Conservation (phyloP, 2,113 vertebrate genomes). For the Platycercus adscitus region DNA sequence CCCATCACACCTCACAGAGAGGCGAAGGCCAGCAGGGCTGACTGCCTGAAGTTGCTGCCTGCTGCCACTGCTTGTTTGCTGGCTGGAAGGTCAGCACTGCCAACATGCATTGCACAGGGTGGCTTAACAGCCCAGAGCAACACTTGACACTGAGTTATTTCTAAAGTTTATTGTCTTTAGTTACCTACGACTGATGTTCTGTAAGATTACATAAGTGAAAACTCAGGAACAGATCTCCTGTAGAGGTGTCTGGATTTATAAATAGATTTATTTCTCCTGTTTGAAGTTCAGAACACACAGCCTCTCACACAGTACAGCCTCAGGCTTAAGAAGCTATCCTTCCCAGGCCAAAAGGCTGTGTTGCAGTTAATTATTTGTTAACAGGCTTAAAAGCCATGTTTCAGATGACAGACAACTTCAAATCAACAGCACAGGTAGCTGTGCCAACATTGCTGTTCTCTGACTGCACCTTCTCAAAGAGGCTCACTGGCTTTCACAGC, state of each 20-base stretch:
- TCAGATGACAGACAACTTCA: background rate
- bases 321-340: background rate
- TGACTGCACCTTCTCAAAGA: background rate
- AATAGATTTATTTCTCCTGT: conserved; percentile 24
- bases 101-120: background rate
- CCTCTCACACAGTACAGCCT: background rate
- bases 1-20: background rate
- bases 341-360: background rate
- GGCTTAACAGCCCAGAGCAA: background rate
- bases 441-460: background rate
- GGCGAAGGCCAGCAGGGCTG: background rate
- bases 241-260: conserved; percentile 46
- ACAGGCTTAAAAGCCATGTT: background rate
- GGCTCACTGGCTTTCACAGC: background rate
- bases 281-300: background rate
- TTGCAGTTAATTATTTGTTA: conserved; percentile 29
- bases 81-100: background rate
- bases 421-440: background rate
- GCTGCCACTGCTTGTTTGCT: background rate
- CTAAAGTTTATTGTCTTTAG: background rate
- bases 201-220: conserved; percentile 31
- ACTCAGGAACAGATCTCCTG: conserved; percentile 4
- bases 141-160: background rate
- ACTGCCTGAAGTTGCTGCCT: background rate
- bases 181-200: background rate